Conservation (phyloP, 2,113 vertebrate species). For the Promerops cafer region DNA sequence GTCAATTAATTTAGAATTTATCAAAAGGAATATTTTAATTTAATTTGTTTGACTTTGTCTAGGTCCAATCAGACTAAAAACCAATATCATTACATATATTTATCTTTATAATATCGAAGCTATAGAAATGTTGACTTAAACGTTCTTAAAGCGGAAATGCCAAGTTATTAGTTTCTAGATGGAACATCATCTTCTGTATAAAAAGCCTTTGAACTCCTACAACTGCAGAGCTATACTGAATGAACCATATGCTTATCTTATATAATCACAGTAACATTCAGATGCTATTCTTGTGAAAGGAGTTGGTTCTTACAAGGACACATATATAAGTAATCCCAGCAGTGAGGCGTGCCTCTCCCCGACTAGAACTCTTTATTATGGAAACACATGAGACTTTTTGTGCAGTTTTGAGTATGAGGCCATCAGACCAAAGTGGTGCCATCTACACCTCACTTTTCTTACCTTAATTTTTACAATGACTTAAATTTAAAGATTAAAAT, state of each 20-base stretch:
- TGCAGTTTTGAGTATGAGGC: neutral
- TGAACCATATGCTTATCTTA: neutral
- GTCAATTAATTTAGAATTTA: neutral
- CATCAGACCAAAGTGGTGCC: neutral
- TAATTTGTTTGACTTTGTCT: neutral
- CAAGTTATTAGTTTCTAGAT: neutral
- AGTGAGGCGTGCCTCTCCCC: neutral
- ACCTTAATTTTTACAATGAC: neutral
- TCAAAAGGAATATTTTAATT: neutral
- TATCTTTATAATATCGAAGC: neutral
- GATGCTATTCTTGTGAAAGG: neutral
- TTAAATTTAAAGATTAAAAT: neutral
- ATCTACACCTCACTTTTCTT: neutral
- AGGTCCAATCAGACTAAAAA: neutral
- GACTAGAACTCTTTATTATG: neutral
- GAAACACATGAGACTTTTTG: neutral
- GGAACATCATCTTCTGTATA: neutral
- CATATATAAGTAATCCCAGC: neutral
- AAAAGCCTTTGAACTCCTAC: neutral
- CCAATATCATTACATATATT: neutral
- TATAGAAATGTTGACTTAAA: neutral
- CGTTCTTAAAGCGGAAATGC: fast-evolving
- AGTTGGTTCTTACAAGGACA: neutral
- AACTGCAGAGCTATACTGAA: neutral
- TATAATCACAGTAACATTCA: neutral